These are phyloP conservation scores for Drosophila sulfurigaster DNA, from an alignment of 1,140 invertebrate genomes.

Conservation along the genomic window DNA sequence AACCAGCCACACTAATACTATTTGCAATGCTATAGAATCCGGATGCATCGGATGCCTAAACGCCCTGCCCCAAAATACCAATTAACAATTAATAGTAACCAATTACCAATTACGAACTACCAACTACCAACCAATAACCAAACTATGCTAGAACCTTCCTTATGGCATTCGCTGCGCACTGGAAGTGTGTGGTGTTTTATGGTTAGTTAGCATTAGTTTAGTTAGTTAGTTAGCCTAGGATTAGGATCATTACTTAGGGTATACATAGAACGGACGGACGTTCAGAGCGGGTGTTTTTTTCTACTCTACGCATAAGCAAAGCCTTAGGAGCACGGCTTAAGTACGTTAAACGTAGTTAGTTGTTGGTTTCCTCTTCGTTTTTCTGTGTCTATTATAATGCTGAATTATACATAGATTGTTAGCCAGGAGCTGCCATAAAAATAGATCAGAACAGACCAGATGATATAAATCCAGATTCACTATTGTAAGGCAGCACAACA, in stretches of 20 bases:
- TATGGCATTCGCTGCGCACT: conserved; percentile 55
- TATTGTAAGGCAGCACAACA: conserved; percentile 9
- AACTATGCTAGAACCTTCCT: conserved; percentile 31
- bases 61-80: conserved; percentile 10
- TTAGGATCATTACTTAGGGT: conserved; percentile 60
- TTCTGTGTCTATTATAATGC: conserved; percentile 21
- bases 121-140: conserved; percentile 19
- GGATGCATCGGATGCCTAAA: conserved; percentile 14
- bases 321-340: conserved; percentile 71
- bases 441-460: conserved; percentile 18
- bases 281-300: conserved; percentile 53
- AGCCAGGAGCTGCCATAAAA: conserved; percentile 48
- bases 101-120: conserved; percentile 9
- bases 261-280: conserved; percentile 21
- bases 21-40: conserved; percentile 71
- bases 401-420: conserved; percentile 35
- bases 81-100: no score
- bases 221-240: conserved; percentile 67
- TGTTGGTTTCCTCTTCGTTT: conserved; percentile 38
- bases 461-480: not conserved
- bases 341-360: conserved; percentile 73
- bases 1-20: conserved; percentile 63
- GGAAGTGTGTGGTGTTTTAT: conserved; percentile 53
- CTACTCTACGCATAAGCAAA: conserved; percentile 54
- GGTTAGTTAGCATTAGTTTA: conserved; percentile 48